Evolutionary conservation across 2,888 invertebrate genomes (phyloP).

Genomic region (Flexamia atlantica): DNA sequence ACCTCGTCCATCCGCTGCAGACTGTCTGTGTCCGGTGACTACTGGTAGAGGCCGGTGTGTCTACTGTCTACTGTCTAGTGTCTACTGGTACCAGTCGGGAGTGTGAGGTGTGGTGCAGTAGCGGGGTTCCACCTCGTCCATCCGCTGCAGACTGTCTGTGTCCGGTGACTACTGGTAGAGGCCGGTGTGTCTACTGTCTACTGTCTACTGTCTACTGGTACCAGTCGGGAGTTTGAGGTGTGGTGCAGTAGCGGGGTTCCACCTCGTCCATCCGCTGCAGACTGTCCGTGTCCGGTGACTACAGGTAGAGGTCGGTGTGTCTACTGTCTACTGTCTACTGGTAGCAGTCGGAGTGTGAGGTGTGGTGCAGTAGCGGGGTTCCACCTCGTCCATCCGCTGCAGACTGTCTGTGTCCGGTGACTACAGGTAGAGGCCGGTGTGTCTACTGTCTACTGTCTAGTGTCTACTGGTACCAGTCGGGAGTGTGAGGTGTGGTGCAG

Average conservation of each 20-base stretch:
- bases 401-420: neutral
- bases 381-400: slow-evolving; percentile 17
- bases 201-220: slow-evolving; percentile 12
- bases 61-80: neutral
- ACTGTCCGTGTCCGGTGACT: neutral
- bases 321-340: neutral
- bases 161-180: neutral
- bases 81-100: neutral
- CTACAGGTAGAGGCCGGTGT: neutral
- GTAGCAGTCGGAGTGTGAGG: slow-evolving; percentile 63
- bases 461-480: neutral
- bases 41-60: neutral
- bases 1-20: slow-evolving; percentile 11
- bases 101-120: slow-evolving; percentile 51
- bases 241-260: slow-evolving; percentile 46
- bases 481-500: slow-evolving; percentile 50
- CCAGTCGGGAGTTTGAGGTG: slow-evolving; percentile 28
- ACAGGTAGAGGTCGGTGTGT: neutral
- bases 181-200: neutral
- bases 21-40: neutral
- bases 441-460: neutral
- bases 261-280: slow-evolving; percentile 11
- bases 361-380: slow-evolving; percentile 47
- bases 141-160: slow-evolving; percentile 1
- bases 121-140: slow-evolving; percentile 26